A percentile compares a stretch with the other conserved stretches of the same genome.
Evolutionary conservation across 1,140 invertebrate genomes (phyloP).

Genomic region (Penaeus chinensis): DNA sequence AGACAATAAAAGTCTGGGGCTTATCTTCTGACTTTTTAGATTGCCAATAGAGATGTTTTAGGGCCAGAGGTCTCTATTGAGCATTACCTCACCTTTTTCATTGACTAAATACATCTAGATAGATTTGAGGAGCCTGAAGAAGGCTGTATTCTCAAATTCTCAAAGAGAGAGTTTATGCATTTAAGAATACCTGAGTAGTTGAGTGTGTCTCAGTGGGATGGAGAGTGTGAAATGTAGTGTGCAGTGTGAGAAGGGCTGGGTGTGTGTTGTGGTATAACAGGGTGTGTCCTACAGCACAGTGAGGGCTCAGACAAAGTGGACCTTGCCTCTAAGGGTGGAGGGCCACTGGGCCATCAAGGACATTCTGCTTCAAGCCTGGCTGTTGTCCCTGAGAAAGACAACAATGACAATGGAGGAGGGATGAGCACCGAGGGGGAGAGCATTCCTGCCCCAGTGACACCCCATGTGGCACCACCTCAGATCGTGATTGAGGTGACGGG

Average conservation of each 20-base stretch:
- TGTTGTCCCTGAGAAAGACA: constrained; percentile 55
- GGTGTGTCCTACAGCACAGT: constrained; percentile 51
- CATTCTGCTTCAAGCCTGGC: constrained; percentile 41
- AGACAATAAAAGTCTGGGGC: too few species aligned
- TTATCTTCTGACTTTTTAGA: too few species aligned
- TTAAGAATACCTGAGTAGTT: neutral
- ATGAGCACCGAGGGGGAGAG: constrained; percentile 12
- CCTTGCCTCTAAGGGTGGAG: constrained; percentile 26
- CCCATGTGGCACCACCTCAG: constrained; percentile 43
- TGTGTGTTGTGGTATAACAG: constrained; percentile 40
- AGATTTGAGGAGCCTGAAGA: too few species aligned
- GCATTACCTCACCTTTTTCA: too few species aligned
- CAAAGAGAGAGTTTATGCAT: neutral
- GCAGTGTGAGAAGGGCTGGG: constrained; percentile 5
- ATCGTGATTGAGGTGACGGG: constrained; percentile 58
- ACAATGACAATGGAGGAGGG: constrained; percentile 35
- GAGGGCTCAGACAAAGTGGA: constrained; percentile 48
- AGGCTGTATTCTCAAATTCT: too few species aligned
- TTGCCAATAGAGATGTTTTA: too few species aligned
- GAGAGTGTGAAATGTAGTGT: constrained; percentile 17
- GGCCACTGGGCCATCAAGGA: constrained; percentile 34
- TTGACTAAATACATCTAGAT: too few species aligned
- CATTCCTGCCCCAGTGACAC: neutral
- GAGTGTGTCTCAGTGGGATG: neutral
- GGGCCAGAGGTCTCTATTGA: too few species aligned